Evolutionary conservation across 2,113 vertebrate genomes (phyloP).

Genomic region (Actenoides hombroni): DNA sequence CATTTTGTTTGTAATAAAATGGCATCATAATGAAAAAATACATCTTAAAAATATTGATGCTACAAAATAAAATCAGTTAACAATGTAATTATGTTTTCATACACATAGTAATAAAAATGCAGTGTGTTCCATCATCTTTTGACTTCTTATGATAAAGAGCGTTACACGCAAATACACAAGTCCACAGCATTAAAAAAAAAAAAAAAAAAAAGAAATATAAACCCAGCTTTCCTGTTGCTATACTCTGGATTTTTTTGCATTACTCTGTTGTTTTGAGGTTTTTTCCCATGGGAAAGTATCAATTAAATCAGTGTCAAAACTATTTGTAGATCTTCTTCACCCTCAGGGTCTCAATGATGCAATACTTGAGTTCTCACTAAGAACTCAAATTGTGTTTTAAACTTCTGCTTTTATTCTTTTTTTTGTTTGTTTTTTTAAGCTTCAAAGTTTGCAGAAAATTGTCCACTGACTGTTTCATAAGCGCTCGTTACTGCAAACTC

Average conservation of each 20-base stretch:
- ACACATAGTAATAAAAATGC: background rate
- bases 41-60: background rate
- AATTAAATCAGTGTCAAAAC: background rate
- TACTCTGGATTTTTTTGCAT: background rate
- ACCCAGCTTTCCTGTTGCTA: background rate
- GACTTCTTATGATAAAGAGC: background rate
- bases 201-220: background rate
- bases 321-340: background rate
- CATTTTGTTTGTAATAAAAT: background rate
- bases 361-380: background rate
- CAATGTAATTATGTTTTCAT: background rate
- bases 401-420: background rate
- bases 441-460: background rate
- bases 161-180: background rate
- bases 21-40: background rate
- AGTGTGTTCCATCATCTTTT: background rate
- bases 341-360: background rate
- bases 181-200: background rate
- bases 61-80: background rate
- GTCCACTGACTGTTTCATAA: background rate
- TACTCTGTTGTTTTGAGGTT: background rate
- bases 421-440: background rate
- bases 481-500: background rate
- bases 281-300: background rate
- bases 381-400: background rate